Evolutionary conservation across 2,113 vertebrate genomes (phyloP).

Genomic region (Oreotrochilus melanogaster): DNA sequence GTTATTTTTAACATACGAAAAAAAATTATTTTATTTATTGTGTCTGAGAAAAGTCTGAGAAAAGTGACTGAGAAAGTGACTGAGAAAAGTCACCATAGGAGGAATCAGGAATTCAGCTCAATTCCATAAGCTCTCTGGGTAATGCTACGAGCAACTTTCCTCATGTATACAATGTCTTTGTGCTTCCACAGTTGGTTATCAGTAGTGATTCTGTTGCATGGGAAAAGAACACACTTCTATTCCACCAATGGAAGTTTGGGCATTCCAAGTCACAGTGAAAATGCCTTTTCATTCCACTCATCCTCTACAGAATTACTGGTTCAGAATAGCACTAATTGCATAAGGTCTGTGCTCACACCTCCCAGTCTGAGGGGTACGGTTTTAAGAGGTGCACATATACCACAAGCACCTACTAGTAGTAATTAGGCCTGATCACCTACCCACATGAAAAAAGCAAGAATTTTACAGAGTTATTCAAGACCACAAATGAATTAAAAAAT

Average conservation of each 20-base stretch:
- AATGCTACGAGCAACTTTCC: neutral
- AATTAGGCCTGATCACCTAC: neutral
- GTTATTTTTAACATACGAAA: neutral
- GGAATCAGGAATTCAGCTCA: neutral
- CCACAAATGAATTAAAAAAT: neutral
- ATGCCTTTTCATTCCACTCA: neutral
- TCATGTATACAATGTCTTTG: neutral
- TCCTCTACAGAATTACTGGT: neutral
- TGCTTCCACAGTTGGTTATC: neutral
- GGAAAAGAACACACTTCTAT: neutral
- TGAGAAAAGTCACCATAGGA: neutral
- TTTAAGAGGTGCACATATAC: neutral
- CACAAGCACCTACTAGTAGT: neutral
- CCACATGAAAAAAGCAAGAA: neutral
- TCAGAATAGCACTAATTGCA: fast-evolving
- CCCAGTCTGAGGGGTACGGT: fast-evolving
- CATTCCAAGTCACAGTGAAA: neutral
- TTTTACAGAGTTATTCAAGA: neutral
- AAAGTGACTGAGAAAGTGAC: too few relatives aligned
- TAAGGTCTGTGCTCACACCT: neutral
- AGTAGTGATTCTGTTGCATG: neutral
- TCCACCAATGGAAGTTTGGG: neutral
- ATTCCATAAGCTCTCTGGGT: neutral
- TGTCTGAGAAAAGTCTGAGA: too few relatives aligned
- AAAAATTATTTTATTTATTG: neutral